phyloP scores from a whole-genome alignment of 2,797 vertebrate genomes.

The Monodelphis domestica region DNA sequence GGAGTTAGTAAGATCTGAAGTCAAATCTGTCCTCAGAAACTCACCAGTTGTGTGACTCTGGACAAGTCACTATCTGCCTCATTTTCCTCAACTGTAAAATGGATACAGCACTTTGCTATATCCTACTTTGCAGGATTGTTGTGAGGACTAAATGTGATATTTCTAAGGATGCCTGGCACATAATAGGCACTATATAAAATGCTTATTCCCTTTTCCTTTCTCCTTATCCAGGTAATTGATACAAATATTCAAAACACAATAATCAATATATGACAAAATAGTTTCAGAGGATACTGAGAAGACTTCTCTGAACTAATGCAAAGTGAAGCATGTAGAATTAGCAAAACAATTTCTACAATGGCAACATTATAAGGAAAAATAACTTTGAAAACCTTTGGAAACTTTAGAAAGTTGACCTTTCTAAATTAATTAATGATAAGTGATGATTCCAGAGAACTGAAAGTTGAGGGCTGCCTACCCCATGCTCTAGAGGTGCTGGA shows the following conservation, averaged over 20 bases:
- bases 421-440: no score
- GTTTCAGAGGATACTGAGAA: not conserved
- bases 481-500: not conserved
- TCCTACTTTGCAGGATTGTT: not conserved
- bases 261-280: not conserved
- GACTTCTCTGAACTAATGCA: not conserved
- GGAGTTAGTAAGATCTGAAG: not conserved
- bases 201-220: not conserved
- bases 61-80: not conserved
- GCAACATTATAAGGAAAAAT: not conserved
- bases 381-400: not conserved
- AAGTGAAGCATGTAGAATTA: not conserved
- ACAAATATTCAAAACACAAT: not conserved
- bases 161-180: not conserved
- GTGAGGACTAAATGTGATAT: not conserved
- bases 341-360: not conserved
- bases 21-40: not conserved
- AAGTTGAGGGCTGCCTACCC: not conserved
- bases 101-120: no score
- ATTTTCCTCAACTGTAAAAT: not conserved
- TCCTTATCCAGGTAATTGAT: not conserved
- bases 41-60: not conserved
- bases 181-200: not conserved
- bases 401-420: no score
- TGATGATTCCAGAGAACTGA: not conserved